Evolutionary conservation across 2,797 vertebrate genomes (phyloP).

Genomic region (Melanogrammus aeglefinus): DNA sequence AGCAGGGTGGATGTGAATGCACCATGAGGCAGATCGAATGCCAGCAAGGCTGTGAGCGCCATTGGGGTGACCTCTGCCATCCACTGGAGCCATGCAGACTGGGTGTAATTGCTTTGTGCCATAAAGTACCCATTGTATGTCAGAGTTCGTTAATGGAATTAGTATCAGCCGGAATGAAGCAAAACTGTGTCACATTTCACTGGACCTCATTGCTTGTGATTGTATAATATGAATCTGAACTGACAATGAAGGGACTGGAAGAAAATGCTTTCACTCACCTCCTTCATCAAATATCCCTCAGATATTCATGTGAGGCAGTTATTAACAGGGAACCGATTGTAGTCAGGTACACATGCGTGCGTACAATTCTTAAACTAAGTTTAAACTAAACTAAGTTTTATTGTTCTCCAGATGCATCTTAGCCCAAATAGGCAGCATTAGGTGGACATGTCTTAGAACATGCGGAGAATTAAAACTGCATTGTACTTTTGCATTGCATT

Average conservation of each 20-base stretch:
- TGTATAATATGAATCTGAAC: neutral
- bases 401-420: neutral
- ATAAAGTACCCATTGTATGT: neutral
- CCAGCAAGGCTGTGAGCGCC: conserved; percentile 2
- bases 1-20: neutral
- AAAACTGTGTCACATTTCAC: neutral
- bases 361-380: neutral
- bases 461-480: neutral
- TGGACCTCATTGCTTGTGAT: neutral
- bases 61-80: conserved; percentile 15
- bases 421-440: neutral
- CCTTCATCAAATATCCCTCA: neutral
- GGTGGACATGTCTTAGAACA: neutral
- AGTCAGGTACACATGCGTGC: neutral
- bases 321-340: neutral
- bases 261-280: neutral
- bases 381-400: neutral
- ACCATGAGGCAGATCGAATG: neutral
- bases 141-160: neutral
- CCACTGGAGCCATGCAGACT: neutral
- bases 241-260: neutral
- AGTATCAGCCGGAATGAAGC: neutral
- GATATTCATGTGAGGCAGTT: neutral
- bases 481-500: conserved; percentile 5
- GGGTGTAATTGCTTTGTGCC: conserved; percentile 13